These are phyloP conservation scores for Tetrax tetrax DNA, from an alignment of 2,113 vertebrate species.

Conservation along the genomic window DNA sequence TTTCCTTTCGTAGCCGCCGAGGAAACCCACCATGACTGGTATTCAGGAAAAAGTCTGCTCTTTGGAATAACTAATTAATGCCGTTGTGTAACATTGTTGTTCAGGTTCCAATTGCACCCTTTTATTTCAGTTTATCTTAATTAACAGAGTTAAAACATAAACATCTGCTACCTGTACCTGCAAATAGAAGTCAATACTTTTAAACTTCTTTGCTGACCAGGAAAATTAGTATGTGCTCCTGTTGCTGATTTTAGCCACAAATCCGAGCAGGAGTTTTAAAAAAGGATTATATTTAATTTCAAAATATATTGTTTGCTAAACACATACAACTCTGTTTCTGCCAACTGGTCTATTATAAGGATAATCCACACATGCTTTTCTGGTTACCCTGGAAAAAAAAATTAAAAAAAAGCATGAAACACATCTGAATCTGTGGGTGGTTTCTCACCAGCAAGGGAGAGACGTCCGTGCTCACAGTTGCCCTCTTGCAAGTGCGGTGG, in stretches of 20 bases:
- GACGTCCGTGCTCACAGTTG: not conserved
- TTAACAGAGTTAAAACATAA: slow-evolving; percentile 58
- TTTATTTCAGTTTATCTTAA: slow-evolving; percentile 45
- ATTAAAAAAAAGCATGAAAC: not conserved
- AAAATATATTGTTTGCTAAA: slow-evolving; percentile 72
- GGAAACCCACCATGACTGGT: slow-evolving; percentile 53
- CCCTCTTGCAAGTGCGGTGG: not conserved
- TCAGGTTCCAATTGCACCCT: slow-evolving; percentile 7
- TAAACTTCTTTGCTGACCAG: slow-evolving; percentile 53
- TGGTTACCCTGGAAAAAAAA: slow-evolving; percentile 33
- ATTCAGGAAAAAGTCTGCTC: slow-evolving; percentile 45
- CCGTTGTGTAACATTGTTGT: not conserved
- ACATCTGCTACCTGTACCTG: slow-evolving; percentile 46
- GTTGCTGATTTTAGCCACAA: slow-evolving; percentile 61
- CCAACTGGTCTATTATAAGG: slow-evolving; percentile 54
- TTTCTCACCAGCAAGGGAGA: slow-evolving; percentile 29
- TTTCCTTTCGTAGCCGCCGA: slow-evolving; percentile 48
- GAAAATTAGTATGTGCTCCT: slow-evolving; percentile 56
- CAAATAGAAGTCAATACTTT: slow-evolving; percentile 63
- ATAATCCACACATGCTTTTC: slow-evolving; percentile 44
- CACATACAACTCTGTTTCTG: slow-evolving; percentile 63
- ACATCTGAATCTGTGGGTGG: slow-evolving; percentile 21
- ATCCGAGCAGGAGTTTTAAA: slow-evolving; percentile 35
- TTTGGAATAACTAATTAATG: slow-evolving; percentile 59
- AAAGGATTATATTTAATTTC: slow-evolving; percentile 60